phyloP scores from a whole-genome alignment of 2,113 vertebrate species.

The Hymenochirus boettgeri region DNA sequence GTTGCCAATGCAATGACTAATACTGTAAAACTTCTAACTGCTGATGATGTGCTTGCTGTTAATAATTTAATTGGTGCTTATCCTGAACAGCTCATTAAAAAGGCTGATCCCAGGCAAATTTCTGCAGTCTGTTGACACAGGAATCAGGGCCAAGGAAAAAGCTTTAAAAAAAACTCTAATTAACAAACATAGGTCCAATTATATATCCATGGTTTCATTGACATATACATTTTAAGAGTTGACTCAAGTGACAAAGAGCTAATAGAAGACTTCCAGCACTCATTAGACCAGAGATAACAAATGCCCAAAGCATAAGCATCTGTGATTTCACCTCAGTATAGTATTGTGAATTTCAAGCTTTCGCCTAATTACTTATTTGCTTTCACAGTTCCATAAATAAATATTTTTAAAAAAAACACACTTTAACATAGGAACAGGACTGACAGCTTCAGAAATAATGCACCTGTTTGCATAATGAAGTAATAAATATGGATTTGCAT shows the following conservation, averaged over 20 bases:
- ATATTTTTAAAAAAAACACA: neutral
- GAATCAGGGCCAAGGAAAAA: constrained; percentile 25
- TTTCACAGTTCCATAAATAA: constrained; percentile 9
- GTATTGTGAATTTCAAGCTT: neutral
- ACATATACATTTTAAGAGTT: constrained; percentile 18
- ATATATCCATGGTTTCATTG: constrained; percentile 5
- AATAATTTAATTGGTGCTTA: constrained; percentile 59
- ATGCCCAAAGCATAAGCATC: constrained; percentile 19
- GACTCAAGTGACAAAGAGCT: constrained; percentile 18
- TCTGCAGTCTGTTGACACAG: constrained; percentile 45
- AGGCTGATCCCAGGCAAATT: constrained; percentile 45
- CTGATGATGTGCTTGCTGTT: constrained; percentile 40
- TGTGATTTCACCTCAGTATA: constrained; percentile 14
- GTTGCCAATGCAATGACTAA: constrained; percentile 45
- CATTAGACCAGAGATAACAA: constrained; percentile 30
- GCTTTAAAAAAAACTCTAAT: constrained; percentile 45
- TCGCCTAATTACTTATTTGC: constrained; percentile 10
- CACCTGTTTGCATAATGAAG: no score
- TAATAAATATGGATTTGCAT: no score
- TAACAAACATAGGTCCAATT: constrained; percentile 41
- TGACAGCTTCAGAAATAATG: no score
- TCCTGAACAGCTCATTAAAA: constrained; percentile 56
- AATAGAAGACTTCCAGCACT: constrained; percentile 15
- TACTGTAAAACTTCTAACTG: constrained; percentile 31
- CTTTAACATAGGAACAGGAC: neutral